phyloP scores from a whole-genome alignment of 1,140 invertebrate species.

The Eurytemora carolleeae region DNA sequence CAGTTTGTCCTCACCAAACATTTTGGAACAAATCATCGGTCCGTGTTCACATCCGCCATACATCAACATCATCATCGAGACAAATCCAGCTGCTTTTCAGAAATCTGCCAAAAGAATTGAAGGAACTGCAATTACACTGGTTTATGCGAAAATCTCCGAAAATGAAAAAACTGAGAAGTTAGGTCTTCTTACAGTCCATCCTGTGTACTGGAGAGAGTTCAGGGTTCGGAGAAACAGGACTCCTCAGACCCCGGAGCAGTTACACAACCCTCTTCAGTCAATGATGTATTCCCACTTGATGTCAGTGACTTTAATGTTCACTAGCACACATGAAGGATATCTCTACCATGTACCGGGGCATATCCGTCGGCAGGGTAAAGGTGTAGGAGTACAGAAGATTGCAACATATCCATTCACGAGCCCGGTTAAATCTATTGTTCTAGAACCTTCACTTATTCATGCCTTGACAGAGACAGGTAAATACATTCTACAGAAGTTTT shows the following conservation, averaged over 20 bases:
- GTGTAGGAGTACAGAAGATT: slow-evolving; percentile 5
- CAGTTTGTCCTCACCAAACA: not conserved
- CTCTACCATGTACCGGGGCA: slow-evolving; percentile 13
- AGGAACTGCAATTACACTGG: no score
- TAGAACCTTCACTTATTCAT: slow-evolving; percentile 47
- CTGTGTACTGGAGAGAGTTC: slow-evolving; percentile 9
- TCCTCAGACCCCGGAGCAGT: not conserved
- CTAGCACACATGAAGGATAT: slow-evolving; percentile 10
- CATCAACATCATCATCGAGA: no score
- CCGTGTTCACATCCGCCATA: not conserved
- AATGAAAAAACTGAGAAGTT: no score
- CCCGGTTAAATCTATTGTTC: slow-evolving; percentile 38
- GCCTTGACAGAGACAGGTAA: slow-evolving; percentile 44
- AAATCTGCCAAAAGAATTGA: no score
- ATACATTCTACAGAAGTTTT: not conserved
- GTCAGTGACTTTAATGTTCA: slow-evolving; percentile 11
- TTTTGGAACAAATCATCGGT: not conserved
- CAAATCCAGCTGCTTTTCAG: no score
- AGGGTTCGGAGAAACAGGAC: not conserved
- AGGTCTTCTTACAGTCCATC: no score
- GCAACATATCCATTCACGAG: slow-evolving; percentile 11
- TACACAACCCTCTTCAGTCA: slow-evolving; percentile 4
- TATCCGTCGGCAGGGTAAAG: not conserved
- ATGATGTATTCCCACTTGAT: slow-evolving; percentile 5
- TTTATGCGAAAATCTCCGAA: no score